phyloP scores from a whole-genome alignment of 2,113 vertebrate species.

The Pteruthius melanotis region DNA sequence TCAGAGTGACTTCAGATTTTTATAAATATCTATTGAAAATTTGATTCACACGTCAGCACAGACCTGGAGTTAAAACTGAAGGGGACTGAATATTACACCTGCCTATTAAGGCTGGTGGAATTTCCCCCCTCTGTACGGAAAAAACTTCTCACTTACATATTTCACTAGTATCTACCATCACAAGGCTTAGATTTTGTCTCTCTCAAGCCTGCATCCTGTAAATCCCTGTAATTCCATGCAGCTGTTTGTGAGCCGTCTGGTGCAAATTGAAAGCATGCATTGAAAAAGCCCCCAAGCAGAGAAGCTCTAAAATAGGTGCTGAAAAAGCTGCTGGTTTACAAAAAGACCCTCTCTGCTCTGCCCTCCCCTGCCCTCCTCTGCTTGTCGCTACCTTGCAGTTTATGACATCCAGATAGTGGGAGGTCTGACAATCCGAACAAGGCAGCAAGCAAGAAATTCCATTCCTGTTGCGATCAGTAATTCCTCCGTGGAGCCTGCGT shows the following conservation, averaged over 20 bases:
- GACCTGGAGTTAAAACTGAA: not conserved
- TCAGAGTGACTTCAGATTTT: not conserved
- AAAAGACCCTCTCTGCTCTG: not conserved
- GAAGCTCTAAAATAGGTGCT: not conserved
- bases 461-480: slow-evolving; percentile 53
- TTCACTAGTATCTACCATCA: not conserved
- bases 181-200: not conserved
- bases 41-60: not conserved
- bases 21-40: not conserved
- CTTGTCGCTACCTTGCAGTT: slow-evolving; percentile 64
- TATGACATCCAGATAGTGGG: slow-evolving; percentile 68
- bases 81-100: not conserved
- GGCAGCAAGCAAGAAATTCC: slow-evolving; percentile 60
- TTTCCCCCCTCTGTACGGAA: not conserved
- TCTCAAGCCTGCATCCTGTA: not conserved
- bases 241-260: not conserved
- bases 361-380: slow-evolving; percentile 52
- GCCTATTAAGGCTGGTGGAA: not conserved
- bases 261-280: not conserved
- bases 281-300: slow-evolving; percentile 2
- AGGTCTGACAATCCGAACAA: slow-evolving; percentile 64
- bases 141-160: not conserved
- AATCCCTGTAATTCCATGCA: not conserved
- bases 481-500: slow-evolving; percentile 24
- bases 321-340: slow-evolving; percentile 1